Evolutionary conservation across 1,140 invertebrate species (phyloP), one percentile per base, ranked within the genome.

Genomic region (Ceratosolen fusciceps): DNA sequence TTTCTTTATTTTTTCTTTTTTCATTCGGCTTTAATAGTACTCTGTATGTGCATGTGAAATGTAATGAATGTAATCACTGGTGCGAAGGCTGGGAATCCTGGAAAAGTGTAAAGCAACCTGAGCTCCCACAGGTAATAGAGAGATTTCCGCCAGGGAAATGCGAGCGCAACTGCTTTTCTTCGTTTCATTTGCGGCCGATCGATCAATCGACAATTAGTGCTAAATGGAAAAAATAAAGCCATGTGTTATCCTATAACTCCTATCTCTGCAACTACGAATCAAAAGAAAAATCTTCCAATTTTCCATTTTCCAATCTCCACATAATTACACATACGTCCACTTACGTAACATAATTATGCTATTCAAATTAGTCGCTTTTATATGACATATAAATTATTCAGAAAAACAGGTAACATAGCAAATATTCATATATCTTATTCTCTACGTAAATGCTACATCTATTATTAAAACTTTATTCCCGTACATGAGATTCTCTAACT

Each of bases 41-140:
- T 39, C n/a, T 68, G 34, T 68, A 37, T 65, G 70, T n/a, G 31
- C 71, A 74, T 58, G 71, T 34, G 71, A 58, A 74, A 74, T 74
- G 34, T 74, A 34, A 60, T 39, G 31, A n/a, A 72, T 34, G 29
- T 26, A 54, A 58, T 72, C 43, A 34, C 10, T 31, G 2, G 29
- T 9, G 19, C 49, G 26, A 29, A 54, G 37, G 29, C 19, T 29
- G 49, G 21, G 56, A 72, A 56, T 56, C n/a, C 54, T 56, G 5
- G 47, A 29, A 52, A 70, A 49, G 39, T 70, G 67, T 49, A 47
- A 19, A 39, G 62, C 49, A 56, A 56, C 26, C 54, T 24, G 54
- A 26, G 24, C 54, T 56, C 14, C 54, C 24, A 24, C 54, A 56
- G 24, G 54, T 24, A 56, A 24, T 56, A 56, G n/a, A 56, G 24